A percentile compares a stretch with the other conserved stretches of the same genome.
Conservation (phyloP, 2,888 invertebrate species). For the Drosophila acutilabella region DNA sequence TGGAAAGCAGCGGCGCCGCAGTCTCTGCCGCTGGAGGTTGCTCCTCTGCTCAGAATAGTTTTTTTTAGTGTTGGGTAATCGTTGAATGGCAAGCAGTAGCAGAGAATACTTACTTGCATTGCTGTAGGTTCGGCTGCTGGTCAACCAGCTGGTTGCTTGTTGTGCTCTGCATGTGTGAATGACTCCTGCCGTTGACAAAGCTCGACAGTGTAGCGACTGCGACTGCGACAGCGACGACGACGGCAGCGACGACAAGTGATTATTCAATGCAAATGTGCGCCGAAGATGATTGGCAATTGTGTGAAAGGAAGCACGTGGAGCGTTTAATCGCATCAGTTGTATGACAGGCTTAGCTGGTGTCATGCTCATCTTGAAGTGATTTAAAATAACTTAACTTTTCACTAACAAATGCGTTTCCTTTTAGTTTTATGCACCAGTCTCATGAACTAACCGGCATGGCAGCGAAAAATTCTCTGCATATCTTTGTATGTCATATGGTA, state of each 20-base stretch:
- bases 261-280: constrained; percentile 54
- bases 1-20: constrained; percentile 85
- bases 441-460: constrained; percentile 48
- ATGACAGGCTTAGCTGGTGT: constrained; percentile 44
- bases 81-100: background rate
- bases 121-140: constrained; percentile 45
- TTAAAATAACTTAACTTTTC: constrained; percentile 12
- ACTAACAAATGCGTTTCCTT: constrained; percentile 23
- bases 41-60: constrained; percentile 27
- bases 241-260: constrained; percentile 33
- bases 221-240: constrained; percentile 8
- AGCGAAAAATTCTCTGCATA: constrained; percentile 44
- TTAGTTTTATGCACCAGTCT: constrained; percentile 13
- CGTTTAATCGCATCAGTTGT: constrained; percentile 51
- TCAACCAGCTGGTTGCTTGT: constrained; percentile 16
- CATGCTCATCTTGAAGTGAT: constrained; percentile 46
- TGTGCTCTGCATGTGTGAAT: constrained; percentile 13
- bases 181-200: constrained; percentile 15
- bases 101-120: constrained; percentile 60
- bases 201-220: constrained; percentile 15
- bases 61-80: constrained; percentile 30
- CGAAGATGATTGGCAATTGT: constrained; percentile 35
- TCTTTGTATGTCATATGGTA: constrained; percentile 21
- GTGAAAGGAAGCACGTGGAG: constrained; percentile 44
- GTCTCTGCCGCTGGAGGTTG: constrained; percentile 11